Evolutionary conservation across 2,113 vertebrate species (phyloP), one percentile per base, ranked within the genome.

Genomic region (Datnioides undecimradiatus): DNA sequence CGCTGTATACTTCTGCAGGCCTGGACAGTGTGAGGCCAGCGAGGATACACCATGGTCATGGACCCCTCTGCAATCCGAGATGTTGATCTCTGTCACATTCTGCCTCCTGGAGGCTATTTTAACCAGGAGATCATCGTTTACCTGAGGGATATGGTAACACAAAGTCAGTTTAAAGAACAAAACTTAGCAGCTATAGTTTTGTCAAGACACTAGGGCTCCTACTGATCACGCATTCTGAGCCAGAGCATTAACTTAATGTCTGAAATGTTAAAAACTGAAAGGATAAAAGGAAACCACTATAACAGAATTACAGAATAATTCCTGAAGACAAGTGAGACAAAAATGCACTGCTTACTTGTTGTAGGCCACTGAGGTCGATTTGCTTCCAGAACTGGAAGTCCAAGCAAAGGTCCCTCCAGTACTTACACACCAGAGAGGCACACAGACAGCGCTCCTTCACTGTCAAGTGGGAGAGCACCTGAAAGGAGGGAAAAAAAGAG

Each of bases 351-450:
- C 93, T 90, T 95, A 99, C 98, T 95, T 98, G 97, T 82, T 99
- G 96, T 80, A 97, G 96, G 94, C 96, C 97, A 91, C 97, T 99
- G 90, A 99, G 97, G 92, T 99, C 97, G 57, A 99, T 93, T 89
- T 98, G 97, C 91, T 99, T 99, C 98, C 98, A 99, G 93, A 99
- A 99, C 90, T 99, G 98, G 92, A 99, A 99, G 92, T 99, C 97
- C 93, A 99, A 95, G 92, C 98, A 99, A 76, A 99, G 97, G 67
- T 99, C 98, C 80, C 96, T 96, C 98, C 98, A 99, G 59, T 99
- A 99, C 91, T 98, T 99, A 94, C 98, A 99, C 73, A 99, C 98
- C 93, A 99, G 94, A 3, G 97, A 99, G 31, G 96, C 97, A 83
- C 95, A 96, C 80, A 99, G 96, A 92, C 97, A 98, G 62, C 97